Evolutionary conservation across 2,797 vertebrate genomes (phyloP), one percentile per base, ranked within the genome.

Genomic region (Parambassis ranga): DNA sequence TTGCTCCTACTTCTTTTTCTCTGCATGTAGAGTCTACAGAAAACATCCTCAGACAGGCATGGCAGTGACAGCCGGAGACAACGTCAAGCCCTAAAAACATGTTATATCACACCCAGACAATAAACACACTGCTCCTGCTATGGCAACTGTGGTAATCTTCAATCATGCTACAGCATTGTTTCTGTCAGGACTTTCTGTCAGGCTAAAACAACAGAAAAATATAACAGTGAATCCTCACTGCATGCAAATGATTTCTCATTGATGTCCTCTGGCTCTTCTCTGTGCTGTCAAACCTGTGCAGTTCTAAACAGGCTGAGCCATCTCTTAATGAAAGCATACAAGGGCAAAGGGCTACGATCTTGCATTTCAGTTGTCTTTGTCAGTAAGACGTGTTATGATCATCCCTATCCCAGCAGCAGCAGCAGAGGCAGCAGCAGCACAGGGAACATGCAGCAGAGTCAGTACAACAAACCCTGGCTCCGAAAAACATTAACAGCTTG

Each of bases 391-490:
- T 80, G 74, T 84, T 82, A 26, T 77, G 65, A 77, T 79, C 51
- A 62, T 84, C 78, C 58, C 71, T 50, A 67, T 78, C 70, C 75
- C 69, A 65, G 61, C 51, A 71, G 42, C 73, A 77, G 37, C 56
- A 73, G 23, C 60, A 80, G 52, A 71, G 68, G 28, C 62, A 71
- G 41, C 65, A 81, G 48, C 70, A 79, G 66, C 72, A 63, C 26
- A 57, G 55, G 47, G 56, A 87, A 81, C 83, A 83, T 88, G 89
- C 90, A 87, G 87, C 82, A 90, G 65, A 85, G 75, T 72, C 70
- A 63, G 76, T 49, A 69, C 65, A 85, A 83, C 70, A 71, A 83
- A 60, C 78, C 48, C 22, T 22, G 38, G 31, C 59, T 73, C 28
- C 66, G 53, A 77, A 82, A 86, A 83, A 85, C 77, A 87, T 31